Evolutionary conservation across 2,888 invertebrate species (phyloP).

Genomic region (Biston stratarius): DNA sequence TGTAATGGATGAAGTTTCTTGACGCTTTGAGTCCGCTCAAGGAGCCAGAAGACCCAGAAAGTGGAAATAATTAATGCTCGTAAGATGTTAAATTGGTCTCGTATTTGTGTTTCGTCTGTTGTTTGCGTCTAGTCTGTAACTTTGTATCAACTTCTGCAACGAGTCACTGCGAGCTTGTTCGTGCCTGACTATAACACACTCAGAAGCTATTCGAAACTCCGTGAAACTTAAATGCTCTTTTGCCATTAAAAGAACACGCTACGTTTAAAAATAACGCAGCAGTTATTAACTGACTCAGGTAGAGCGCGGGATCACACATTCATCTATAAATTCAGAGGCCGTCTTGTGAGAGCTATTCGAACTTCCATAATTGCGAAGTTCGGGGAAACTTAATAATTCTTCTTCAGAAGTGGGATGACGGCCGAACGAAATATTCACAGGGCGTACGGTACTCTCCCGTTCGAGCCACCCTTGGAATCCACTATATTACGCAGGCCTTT

Average conservation of each 20-base stretch:
- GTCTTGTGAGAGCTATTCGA: conserved; percentile 85
- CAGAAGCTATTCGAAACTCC: conserved; percentile 35
- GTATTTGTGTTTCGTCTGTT: conserved; percentile 47
- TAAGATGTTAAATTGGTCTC: conserved; percentile 49
- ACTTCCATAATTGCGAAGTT: conserved; percentile 87
- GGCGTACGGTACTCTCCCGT: conserved; percentile 67
- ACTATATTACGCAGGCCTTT: conserved; percentile 69
- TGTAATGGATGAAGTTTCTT: conserved; percentile 67
- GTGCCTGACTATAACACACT: conserved; percentile 31
- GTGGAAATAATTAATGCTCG: conserved; percentile 49
- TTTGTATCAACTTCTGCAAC: conserved; percentile 44
- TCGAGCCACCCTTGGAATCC: conserved; percentile 72
- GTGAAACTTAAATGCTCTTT: conserved; percentile 27
- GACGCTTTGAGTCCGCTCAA: conserved; percentile 59
- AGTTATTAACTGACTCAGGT: conserved; percentile 61
- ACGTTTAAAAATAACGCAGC: conserved; percentile 56
- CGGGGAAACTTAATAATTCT: conserved; percentile 85
- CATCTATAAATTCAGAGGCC: conserved; percentile 85
- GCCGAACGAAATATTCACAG: conserved; percentile 83
- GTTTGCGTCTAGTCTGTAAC: conserved; percentile 47
- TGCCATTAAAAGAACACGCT: conserved; percentile 41
- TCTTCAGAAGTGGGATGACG: conserved; percentile 85
- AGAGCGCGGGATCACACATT: conserved; percentile 71
- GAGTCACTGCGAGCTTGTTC: conserved; percentile 42
- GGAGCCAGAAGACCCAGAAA: conserved; percentile 53